These are phyloP conservation scores for Leucophenga maculata DNA, from an alignment of 2,888 invertebrate species.

Conservation along the genomic window DNA sequence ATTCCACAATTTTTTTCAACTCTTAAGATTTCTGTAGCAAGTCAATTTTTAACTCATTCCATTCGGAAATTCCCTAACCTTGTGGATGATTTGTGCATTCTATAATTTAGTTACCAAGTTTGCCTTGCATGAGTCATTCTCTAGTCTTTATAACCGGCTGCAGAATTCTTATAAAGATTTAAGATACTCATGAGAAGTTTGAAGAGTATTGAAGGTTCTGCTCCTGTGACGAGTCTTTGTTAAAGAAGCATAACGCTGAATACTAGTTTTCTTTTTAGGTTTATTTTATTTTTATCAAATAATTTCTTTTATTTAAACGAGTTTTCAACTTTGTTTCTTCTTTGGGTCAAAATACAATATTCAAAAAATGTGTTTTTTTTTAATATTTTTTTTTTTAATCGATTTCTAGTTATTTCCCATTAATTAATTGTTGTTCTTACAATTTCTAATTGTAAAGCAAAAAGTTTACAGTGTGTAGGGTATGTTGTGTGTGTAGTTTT, in stretches of 20 bases:
- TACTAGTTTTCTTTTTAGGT: slow-evolving; percentile 2
- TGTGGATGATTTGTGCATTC: no score
- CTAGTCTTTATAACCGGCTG: no score
- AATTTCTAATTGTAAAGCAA: slow-evolving; percentile 59
- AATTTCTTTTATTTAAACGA: slow-evolving; percentile 17
- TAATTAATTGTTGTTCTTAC: slow-evolving; percentile 51
- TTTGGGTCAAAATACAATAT: slow-evolving; percentile 63
- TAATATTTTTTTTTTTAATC: slow-evolving; percentile 38
- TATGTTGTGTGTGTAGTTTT: slow-evolving; percentile 24
- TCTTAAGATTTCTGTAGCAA: no score
- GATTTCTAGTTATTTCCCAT: slow-evolving; percentile 33
- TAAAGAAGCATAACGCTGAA: background rate
- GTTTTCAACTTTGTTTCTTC: slow-evolving; percentile 37
- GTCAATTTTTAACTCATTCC: no score
- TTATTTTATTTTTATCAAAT: slow-evolving; percentile 24
- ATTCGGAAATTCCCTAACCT: no score
- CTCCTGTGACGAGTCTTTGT: no score
- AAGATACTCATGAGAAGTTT: no score
- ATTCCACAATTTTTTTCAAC: no score
- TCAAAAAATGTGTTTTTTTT: slow-evolving; percentile 50
- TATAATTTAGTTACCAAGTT: no score
- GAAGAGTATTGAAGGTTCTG: no score
- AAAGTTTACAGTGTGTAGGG: slow-evolving; percentile 50
- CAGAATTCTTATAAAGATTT: no score
- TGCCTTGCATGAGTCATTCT: no score